These are phyloP conservation scores for Pteruthius melanotis DNA, from an alignment of 2,113 vertebrate species.

Conservation along the genomic window DNA sequence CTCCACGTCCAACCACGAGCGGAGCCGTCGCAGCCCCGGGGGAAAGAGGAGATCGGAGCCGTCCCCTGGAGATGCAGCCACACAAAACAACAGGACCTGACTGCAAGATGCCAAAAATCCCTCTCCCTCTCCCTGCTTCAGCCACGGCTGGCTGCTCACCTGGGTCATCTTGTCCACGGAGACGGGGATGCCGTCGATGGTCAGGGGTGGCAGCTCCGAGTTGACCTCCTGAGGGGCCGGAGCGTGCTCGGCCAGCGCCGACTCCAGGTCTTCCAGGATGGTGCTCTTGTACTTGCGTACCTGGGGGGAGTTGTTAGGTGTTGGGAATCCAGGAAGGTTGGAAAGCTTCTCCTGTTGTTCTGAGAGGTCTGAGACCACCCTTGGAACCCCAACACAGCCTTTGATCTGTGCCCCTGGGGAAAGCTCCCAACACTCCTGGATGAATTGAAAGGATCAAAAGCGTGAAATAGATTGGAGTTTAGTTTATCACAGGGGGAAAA, in stretches of 20 bases:
- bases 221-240: constrained; percentile 90
- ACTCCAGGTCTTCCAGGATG: constrained; percentile 96
- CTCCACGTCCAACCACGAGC: not conserved
- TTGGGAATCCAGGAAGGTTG: too few species aligned
- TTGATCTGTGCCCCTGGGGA: too few species aligned
- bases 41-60: not conserved
- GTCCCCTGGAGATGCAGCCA: not conserved
- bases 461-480: too few species aligned
- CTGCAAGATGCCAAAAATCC: not conserved
- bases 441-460: too few species aligned
- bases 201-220: constrained; percentile 93
- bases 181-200: constrained; percentile 96
- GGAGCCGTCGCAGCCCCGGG: not conserved
- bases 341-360: too few species aligned
- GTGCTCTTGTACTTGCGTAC: constrained; percentile 98
- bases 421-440: too few species aligned
- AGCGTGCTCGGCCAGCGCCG: constrained; percentile 91
- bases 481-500: too few species aligned
- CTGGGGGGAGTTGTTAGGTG: constrained; percentile 73
- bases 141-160: constrained; percentile 70
- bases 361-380: too few species aligned
- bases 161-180: constrained; percentile 99
- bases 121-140: not conserved
- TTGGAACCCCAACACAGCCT: too few species aligned
- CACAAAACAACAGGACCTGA: not conserved